Evolutionary conservation across 2,888 invertebrate genomes (phyloP).

Genomic region (Peribatodes rhomboidaria): DNA sequence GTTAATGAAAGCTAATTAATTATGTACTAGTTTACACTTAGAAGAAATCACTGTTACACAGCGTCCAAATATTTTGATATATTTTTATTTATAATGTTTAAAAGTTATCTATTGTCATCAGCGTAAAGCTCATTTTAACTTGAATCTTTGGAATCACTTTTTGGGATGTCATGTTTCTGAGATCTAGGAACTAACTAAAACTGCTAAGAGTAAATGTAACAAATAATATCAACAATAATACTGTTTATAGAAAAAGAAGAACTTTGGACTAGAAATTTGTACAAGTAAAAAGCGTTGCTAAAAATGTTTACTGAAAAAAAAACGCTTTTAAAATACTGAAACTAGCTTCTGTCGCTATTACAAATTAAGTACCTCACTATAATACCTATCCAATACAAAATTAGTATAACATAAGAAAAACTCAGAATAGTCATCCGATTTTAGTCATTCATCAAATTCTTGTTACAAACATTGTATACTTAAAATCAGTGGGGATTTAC

Average conservation of each 20-base stretch:
- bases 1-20: conserved; percentile 19
- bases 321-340: conserved; percentile 8
- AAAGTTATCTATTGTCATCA: conserved; percentile 72
- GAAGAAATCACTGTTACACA: conserved; percentile 61
- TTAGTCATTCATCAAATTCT: conserved; percentile 1
- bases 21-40: conserved; percentile 21
- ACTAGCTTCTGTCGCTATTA: background rate
- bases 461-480: background rate
- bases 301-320: conserved; percentile 29
- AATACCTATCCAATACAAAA: background rate
- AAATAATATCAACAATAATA: conserved; percentile 44
- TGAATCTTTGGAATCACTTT: conserved; percentile 69
- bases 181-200: conserved; percentile 60
- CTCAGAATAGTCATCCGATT: conserved; percentile 5
- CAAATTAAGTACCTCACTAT: background rate
- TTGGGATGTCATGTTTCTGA: conserved; percentile 70
- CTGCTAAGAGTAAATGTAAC: conserved; percentile 38
- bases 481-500: no score
- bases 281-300: conserved; percentile 26
- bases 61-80: conserved; percentile 59
- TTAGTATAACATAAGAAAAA: no score
- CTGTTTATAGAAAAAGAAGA: conserved; percentile 44
- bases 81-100: conserved; percentile 51
- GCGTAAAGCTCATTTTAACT: conserved; percentile 70
- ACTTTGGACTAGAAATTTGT: conserved; percentile 42